Base-by-base conservation (phyloP, 2,888 invertebrate species). In the Pharmacophagus antenor region DNA sequence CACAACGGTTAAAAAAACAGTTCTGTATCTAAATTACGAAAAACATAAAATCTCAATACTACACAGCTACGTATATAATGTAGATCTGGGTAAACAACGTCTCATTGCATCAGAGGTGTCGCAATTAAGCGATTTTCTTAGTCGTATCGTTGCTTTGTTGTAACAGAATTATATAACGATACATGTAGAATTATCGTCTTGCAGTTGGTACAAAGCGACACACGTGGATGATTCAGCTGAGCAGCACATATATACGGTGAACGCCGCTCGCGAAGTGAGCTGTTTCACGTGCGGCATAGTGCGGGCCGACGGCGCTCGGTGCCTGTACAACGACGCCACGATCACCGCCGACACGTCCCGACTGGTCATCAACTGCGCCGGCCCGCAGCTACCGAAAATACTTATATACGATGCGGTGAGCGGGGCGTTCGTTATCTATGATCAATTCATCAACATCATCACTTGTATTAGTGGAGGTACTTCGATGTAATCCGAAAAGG, bases 131-230 rank as follows among this genome's bases (percentile, higher is more conserved):
- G 15, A n/a, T 5, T 25, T 5, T 25, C 3, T 25, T 25, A 25
- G 7, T 25, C 23, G 23, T 37, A n/a, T 37, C 4, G 15, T 37
- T 4, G n/a, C 0, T 37, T 37, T 3, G 37, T n/a, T n/a, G 1
- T 37, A 37, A 15, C 23, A 37, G 4, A 37, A n/a, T 37, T 27
- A 10, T 5, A 8, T 5, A 1, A n/a, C n/a, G n/a, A 37, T 37
- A 1, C n/a, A n/a, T 37, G n/a, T n/a, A n/a, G 15, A 25, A 25
- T 7, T 31, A 3, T 37, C 8, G 42, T 44, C 22, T 41, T 56
- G 3, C 85, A 97, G 97, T 61, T 98, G 97, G 91, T 99, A 96
- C 85, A 92, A 94, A 68, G 97, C 97, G 0, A 97, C 96, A 31
- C 93, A 93, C 6, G 94, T 93, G 65, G 88, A 92, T 12, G 95